phyloP scores from a whole-genome alignment of 2,113 vertebrate species.

The Bombycilla garrulus region DNA sequence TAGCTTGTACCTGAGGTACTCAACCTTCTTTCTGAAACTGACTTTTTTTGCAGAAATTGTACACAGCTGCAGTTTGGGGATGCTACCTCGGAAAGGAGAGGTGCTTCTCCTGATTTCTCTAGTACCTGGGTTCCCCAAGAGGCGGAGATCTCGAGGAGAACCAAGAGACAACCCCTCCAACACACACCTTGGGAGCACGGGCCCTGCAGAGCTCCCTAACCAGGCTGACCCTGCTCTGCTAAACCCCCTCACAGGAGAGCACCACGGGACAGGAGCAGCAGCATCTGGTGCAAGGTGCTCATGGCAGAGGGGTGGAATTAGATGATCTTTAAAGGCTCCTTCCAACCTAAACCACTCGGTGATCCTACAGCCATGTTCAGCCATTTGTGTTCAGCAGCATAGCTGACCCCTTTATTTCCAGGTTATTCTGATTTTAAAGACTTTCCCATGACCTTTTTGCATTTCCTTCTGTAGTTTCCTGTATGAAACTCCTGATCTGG shows the following conservation, averaged over 20 bases:
- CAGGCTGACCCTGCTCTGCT: neutral
- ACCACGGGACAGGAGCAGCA: neutral
- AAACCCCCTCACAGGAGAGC: neutral
- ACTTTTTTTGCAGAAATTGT: neutral
- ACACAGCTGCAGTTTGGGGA: neutral
- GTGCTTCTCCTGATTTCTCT: neutral
- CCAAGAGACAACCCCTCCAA: neutral
- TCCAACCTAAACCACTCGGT: neutral
- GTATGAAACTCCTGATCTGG: neutral
- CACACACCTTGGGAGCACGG: neutral
- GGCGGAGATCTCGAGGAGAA: neutral
- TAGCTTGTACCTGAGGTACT: neutral
- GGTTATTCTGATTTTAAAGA: neutral
- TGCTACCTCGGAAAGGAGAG: neutral
- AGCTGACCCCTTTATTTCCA: neutral
- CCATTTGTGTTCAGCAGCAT: neutral
- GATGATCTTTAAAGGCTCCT: neutral
- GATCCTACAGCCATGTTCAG: neutral
- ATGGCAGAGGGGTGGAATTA: rapidly evolving
- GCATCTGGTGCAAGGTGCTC: neutral
- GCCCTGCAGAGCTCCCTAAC: neutral
- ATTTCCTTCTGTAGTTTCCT: neutral
- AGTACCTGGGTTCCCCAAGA: neutral
- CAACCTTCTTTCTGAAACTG: neutral
- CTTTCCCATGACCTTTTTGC: neutral